Percentiles rank a stretch among this genome's conserved stretches.
Conservation (phyloP, 30 jellyfish, hydroid and myxozoan species). For the Turritopsis dohrnii region DNA sequence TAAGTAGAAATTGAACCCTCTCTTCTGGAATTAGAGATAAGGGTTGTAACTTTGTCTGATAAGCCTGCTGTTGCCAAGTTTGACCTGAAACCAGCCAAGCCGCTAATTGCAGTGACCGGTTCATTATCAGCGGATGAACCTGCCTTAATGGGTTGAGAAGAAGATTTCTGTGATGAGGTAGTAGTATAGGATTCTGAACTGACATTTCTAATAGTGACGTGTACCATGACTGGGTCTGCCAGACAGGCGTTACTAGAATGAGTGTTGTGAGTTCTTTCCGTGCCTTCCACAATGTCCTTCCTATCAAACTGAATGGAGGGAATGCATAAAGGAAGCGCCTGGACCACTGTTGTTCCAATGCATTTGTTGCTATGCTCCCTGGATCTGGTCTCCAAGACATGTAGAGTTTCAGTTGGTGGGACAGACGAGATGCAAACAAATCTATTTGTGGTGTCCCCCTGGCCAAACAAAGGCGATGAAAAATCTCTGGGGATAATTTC, state of each 20-base stretch:
- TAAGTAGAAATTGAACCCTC: constrained; percentile 12
- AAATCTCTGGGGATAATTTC: too few species aligned
- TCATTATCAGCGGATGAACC: constrained; percentile 20
- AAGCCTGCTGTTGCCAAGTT: constrained; percentile 4
- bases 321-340: too few species aligned
- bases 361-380: constrained; percentile 23
- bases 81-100: constrained; percentile 33
- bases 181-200: neutral
- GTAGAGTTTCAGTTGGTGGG: constrained; percentile 34
- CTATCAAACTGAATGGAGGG: too few species aligned
- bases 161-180: neutral
- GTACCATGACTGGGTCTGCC: constrained; percentile 39
- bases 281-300: too few species aligned
- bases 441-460: constrained; percentile 5
- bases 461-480: constrained; percentile 11
- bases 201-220: constrained; percentile 1
- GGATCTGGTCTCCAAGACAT: constrained; percentile 41
- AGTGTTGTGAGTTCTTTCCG: constrained; percentile 1
- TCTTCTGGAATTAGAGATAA: too few species aligned
- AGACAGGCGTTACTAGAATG: constrained; percentile 29
- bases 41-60: too few species aligned
- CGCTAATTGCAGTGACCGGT: constrained; percentile 10
- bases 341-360: constrained; percentile 27
- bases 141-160: neutral
- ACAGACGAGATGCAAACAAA: constrained; percentile 36